Conservation (phyloP, 1,140 invertebrate genomes). For the Pollicipes pollicipes region DNA sequence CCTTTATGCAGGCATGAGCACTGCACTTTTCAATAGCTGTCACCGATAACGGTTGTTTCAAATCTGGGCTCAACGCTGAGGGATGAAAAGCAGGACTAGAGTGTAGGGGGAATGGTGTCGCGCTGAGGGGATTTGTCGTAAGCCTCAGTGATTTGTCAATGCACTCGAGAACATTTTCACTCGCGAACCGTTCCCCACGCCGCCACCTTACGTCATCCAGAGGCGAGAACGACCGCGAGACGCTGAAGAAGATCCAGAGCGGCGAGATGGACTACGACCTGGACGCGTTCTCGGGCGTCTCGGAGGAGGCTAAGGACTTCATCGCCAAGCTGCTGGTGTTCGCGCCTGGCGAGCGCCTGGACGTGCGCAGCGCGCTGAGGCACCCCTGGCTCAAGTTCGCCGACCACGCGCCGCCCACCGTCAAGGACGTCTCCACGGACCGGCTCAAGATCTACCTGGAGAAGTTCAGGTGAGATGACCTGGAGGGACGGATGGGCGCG, state of each 20-base stretch:
- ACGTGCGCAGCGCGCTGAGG: constrained; percentile 52
- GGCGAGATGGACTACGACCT: constrained; percentile 30
- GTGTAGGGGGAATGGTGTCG: too few relatives aligned
- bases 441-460: constrained; percentile 1
- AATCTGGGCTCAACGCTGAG: too few relatives aligned
- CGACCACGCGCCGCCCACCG: neutral
- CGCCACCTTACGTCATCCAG: constrained; percentile 9
- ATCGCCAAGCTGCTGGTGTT: constrained; percentile 58
- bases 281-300: constrained; percentile 37
- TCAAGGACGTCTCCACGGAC: neutral
- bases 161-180: too few relatives aligned
- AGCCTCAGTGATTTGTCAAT: too few relatives aligned
- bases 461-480: neutral
- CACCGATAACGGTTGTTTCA: too few relatives aligned
- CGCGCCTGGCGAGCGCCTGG: constrained; percentile 50
- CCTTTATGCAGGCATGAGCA: too few relatives aligned
- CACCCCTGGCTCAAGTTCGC: constrained; percentile 57
- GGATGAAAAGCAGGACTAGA: too few relatives aligned
- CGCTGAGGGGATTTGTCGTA: too few relatives aligned
- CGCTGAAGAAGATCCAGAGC: constrained; percentile 51
- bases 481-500: too few relatives aligned
- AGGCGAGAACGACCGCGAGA: constrained; percentile 73
- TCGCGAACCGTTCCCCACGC: too few relatives aligned
- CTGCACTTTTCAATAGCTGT: too few relatives aligned
- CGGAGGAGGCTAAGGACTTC: constrained; percentile 68